phyloP scores from a whole-genome alignment of 2,113 vertebrate genomes.

The Myotis davidii region DNA sequence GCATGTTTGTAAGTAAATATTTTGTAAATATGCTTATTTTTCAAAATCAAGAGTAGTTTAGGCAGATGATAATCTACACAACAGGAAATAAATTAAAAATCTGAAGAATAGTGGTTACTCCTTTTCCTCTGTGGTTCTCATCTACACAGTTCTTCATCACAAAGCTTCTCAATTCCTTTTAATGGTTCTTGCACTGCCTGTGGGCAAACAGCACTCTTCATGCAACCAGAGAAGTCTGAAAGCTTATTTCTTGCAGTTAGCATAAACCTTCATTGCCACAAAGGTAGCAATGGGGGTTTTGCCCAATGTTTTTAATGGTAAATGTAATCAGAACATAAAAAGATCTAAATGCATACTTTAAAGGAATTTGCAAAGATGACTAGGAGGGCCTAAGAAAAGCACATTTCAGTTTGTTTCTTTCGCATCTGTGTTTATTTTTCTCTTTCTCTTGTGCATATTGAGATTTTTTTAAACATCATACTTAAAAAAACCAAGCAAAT shows the following conservation, averaged over 20 bases:
- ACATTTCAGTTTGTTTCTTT: slow-evolving; percentile 58
- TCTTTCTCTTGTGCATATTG: slow-evolving; percentile 76
- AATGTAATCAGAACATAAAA: slow-evolving; percentile 70
- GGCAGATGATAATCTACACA: neutral
- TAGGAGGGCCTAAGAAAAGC: slow-evolving; percentile 41
- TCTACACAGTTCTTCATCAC: neutral
- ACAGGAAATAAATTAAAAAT: neutral
- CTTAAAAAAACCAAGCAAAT: slow-evolving; percentile 82
- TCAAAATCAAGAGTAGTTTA: neutral
- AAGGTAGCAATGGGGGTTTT: neutral
- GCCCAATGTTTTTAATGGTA: slow-evolving; percentile 50
- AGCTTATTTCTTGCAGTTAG: slow-evolving; percentile 15
- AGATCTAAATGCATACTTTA: slow-evolving; percentile 61
- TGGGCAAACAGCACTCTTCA: slow-evolving; percentile 37
- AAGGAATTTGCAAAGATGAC: slow-evolving; percentile 57
- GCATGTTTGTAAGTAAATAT: neutral
- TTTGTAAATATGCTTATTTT: neutral
- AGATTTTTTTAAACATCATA: slow-evolving; percentile 79
- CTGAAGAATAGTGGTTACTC: neutral
- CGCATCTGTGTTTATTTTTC: slow-evolving; percentile 75
- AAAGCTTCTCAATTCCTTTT: neutral
- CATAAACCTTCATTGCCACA: slow-evolving; percentile 40
- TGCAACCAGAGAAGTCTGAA: slow-evolving; percentile 50
- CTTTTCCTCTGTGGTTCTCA: neutral
- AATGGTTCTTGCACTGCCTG: neutral